phyloP scores from a whole-genome alignment of 2,888 invertebrate genomes.

The Rhyacophila evoluta region DNA sequence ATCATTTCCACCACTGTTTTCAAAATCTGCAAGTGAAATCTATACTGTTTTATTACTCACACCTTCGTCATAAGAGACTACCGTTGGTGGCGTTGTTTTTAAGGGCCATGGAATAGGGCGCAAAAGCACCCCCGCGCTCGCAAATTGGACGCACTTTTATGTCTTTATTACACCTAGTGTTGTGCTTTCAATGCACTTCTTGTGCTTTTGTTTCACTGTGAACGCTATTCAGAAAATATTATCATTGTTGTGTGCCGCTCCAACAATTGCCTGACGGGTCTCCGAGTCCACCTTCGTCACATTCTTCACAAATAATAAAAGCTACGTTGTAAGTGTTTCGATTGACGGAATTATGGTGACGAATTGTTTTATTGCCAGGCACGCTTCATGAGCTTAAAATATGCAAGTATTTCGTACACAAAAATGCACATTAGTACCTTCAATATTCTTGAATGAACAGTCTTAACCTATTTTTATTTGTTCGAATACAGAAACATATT shows the following conservation, averaged over 20 bases:
- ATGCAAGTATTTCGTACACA: neutral
- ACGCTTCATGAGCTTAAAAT: neutral
- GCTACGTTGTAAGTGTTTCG: slow-evolving; percentile 28
- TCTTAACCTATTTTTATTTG: neutral
- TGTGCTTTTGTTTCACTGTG: slow-evolving; percentile 34
- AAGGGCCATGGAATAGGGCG: neutral
- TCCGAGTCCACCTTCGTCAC: neutral
- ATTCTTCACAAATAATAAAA: slow-evolving; percentile 28
- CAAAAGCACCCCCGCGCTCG: slow-evolving; percentile 35
- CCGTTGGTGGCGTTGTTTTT: slow-evolving; percentile 42
- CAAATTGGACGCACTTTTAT: slow-evolving; percentile 38
- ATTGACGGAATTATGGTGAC: slow-evolving; percentile 54
- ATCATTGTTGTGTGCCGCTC: slow-evolving; percentile 39
- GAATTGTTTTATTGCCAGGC: slow-evolving; percentile 49
- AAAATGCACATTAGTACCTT: neutral
- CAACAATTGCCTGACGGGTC: slow-evolving; percentile 16
- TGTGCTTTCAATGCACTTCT: slow-evolving; percentile 27
- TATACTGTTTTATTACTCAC: slow-evolving; percentile 39
- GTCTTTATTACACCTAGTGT: slow-evolving; percentile 38
- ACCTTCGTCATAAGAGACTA: slow-evolving; percentile 38
- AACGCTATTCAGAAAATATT: slow-evolving; percentile 33
- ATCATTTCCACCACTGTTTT: neutral
- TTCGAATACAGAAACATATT: too few relatives aligned
- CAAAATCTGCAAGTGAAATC: slow-evolving; percentile 36
- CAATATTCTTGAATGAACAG: neutral